Evolutionary conservation across 1,140 invertebrate species (phyloP).

Genomic region (Hyposmocoma kahamanoa): DNA sequence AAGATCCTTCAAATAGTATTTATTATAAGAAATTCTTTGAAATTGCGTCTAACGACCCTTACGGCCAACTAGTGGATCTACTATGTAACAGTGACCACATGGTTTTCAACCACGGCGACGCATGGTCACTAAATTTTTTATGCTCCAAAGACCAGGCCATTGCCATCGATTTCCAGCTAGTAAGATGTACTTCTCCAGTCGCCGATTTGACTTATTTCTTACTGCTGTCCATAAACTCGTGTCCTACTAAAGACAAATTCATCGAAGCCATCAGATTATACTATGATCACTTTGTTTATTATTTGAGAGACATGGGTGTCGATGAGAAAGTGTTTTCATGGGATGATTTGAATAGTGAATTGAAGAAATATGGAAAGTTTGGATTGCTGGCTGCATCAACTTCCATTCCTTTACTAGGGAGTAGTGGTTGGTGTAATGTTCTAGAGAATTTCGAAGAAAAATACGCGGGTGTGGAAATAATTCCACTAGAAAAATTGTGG

Average conservation of each 20-base stretch:
- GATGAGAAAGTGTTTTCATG: slow-evolving; percentile 21
- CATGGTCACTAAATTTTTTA: slow-evolving; percentile 33
- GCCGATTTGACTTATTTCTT: slow-evolving; percentile 27
- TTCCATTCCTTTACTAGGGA: slow-evolving; percentile 25
- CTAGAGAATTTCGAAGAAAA: slow-evolving; percentile 20
- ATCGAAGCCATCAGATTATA: slow-evolving; percentile 23
- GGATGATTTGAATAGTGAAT: slow-evolving; percentile 22
- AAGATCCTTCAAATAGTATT: slow-evolving; percentile 18
- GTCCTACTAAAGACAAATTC: slow-evolving; percentile 22
- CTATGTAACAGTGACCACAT: slow-evolving; percentile 15
- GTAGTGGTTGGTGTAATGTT: slow-evolving; percentile 24
- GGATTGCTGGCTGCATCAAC: slow-evolving; percentile 25
- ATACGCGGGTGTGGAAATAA: slow-evolving; percentile 19
- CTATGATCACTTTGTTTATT: slow-evolving; percentile 23
- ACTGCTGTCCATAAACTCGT: slow-evolving; percentile 17
- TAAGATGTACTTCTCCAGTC: slow-evolving; percentile 27
- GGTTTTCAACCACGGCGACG: slow-evolving; percentile 33
- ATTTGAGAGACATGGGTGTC: slow-evolving; percentile 28
- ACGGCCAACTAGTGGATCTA: slow-evolving; percentile 22
- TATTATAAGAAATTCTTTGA: slow-evolving; percentile 33
- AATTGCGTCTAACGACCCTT: slow-evolving; percentile 20
- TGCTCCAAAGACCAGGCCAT: slow-evolving; percentile 18
- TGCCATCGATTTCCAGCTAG: slow-evolving; percentile 34
- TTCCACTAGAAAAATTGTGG: slow-evolving; percentile 35
- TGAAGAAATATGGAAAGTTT: slow-evolving; percentile 31